Evolutionary conservation across 2,888 invertebrate genomes (phyloP).

Genomic region (Drosophila paucipuncta): DNA sequence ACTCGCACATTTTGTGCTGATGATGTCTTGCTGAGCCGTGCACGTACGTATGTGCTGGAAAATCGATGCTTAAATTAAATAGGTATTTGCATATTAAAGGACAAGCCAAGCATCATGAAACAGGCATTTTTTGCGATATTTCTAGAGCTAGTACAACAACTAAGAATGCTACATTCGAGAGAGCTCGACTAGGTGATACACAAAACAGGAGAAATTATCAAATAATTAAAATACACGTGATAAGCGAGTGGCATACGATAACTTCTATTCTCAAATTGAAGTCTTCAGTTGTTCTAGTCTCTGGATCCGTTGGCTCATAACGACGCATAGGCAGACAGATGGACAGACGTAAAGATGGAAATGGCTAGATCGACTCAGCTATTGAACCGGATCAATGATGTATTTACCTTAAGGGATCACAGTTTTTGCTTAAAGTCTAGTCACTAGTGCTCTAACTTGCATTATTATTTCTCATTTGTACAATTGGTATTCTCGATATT

Average conservation of each 20-base stretch:
- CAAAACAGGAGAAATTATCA: background rate
- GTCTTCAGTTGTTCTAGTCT: background rate
- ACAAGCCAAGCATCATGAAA: background rate
- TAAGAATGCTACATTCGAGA: background rate
- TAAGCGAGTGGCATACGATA: background rate
- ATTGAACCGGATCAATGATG: background rate
- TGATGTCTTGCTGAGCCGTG: slow-evolving; percentile 12
- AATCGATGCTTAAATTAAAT: slow-evolving; percentile 55
- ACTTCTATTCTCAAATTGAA: background rate
- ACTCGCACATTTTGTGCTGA: slow-evolving; percentile 11
- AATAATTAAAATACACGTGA: background rate
- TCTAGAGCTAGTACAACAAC: background rate
- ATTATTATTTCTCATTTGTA: background rate
- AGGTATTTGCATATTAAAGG: slow-evolving; percentile 28
- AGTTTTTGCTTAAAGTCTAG: background rate
- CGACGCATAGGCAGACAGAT: background rate
- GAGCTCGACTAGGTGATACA: background rate
- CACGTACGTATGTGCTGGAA: slow-evolving; percentile 10
- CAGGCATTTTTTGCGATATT: background rate
- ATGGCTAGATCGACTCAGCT: background rate
- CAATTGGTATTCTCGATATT: background rate
- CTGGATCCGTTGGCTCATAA: background rate
- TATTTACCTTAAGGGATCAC: background rate
- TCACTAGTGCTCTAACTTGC: background rate
- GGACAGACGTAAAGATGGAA: background rate